Evolutionary conservation across 2,113 vertebrate species (phyloP).

Genomic region (Barbus barbus): DNA sequence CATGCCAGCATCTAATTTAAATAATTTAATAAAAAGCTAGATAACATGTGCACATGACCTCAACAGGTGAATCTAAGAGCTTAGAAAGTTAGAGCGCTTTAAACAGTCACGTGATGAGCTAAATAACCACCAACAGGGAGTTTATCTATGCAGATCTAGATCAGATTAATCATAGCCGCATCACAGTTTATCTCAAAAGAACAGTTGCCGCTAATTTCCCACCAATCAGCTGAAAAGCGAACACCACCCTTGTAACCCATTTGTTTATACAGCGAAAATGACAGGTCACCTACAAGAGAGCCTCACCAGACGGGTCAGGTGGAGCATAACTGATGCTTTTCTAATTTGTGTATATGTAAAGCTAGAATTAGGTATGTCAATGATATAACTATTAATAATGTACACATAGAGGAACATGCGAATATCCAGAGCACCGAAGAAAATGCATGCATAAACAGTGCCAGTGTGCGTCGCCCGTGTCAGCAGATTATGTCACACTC

Average conservation of each 20-base stretch:
- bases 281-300: not conserved
- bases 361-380: too few relatives aligned
- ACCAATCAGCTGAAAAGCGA: not conserved
- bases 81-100: slow-evolving; percentile 49
- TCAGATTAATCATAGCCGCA: not conserved
- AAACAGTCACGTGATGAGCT: slow-evolving; percentile 60
- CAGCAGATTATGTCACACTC: slow-evolving; percentile 50
- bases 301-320: not conserved
- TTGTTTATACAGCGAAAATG: slow-evolving; percentile 30
- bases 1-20: not conserved
- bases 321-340: not conserved
- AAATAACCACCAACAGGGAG: not conserved
- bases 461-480: not conserved
- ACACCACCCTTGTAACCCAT: slow-evolving; percentile 33
- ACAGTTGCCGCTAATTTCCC: not conserved
- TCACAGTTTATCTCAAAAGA: not conserved
- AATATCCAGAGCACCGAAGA: not conserved
- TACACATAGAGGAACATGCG: not conserved
- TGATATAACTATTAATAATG: not conserved
- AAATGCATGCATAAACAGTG: not conserved
- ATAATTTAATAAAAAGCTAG: not conserved
- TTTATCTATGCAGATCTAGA: slow-evolving; percentile 26
- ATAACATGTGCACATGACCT: slow-evolving; percentile 3
- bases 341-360: not conserved
- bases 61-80: slow-evolving; percentile 44